These are phyloP conservation scores for Kuschelorhynchus macadamiae DNA, from an alignment of 2,888 invertebrate species.

Conservation along the genomic window DNA sequence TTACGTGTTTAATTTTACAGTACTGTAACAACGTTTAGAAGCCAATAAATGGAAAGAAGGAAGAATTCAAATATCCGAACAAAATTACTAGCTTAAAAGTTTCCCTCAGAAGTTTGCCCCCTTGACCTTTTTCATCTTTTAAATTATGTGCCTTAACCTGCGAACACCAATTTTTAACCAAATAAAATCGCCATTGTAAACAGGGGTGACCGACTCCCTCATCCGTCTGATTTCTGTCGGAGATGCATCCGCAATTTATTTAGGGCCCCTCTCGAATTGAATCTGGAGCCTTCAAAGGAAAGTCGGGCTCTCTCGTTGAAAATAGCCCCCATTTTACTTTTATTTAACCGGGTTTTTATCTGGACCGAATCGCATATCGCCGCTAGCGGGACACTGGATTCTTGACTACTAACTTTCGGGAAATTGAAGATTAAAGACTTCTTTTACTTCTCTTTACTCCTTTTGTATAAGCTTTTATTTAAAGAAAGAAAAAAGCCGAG, in stretches of 20 bases:
- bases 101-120: neutral
- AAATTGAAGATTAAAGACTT: conserved; percentile 63
- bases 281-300: conserved; percentile 69
- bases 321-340: conserved; percentile 67
- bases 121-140: conserved; percentile 14
- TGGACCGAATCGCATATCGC: conserved; percentile 59
- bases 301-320: conserved; percentile 53
- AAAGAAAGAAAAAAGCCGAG: conserved; percentile 36
- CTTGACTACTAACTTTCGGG: conserved; percentile 61
- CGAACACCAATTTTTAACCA: conserved; percentile 47
- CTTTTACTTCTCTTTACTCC: conserved; percentile 30
- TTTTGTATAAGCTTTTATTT: conserved; percentile 38
- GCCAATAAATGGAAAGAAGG: no score
- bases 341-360: conserved; percentile 67
- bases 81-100: no score
- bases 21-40: no score
- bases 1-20: no score
- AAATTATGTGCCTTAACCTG: conserved; percentile 43
- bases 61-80: no score
- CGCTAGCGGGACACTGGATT: conserved; percentile 61
- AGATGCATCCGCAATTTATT: conserved; percentile 68
- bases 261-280: conserved; percentile 67
- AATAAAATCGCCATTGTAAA: conserved; percentile 48
- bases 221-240: conserved; percentile 43
- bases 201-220: conserved; percentile 36